Evolutionary conservation across 1,140 invertebrate genomes (phyloP).

Genomic region (Kradibia gibbosae): DNA sequence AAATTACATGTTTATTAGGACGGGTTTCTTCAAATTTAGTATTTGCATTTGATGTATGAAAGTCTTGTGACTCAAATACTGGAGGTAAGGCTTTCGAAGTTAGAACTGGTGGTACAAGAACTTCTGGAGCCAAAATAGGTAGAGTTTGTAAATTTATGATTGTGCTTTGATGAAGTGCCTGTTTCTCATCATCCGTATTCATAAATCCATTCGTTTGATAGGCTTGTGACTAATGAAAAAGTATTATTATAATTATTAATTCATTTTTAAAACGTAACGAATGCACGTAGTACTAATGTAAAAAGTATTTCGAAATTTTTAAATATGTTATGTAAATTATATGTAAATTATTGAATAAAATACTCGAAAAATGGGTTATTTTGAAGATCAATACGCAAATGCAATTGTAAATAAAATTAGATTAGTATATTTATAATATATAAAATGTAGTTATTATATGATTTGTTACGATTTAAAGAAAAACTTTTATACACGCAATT

Average conservation of each 20-base stretch:
- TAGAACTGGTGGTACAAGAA: slow-evolving; percentile 60
- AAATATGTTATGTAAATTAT: too few species aligned
- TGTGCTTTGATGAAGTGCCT: slow-evolving; percentile 55
- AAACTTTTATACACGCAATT: too few species aligned
- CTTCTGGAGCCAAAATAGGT: slow-evolving; percentile 57
- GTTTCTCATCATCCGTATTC: slow-evolving; percentile 59
- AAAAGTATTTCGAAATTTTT: too few species aligned
- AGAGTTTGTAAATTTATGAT: slow-evolving; percentile 55
- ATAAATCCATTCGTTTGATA: slow-evolving; percentile 59
- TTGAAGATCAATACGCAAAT: too few species aligned
- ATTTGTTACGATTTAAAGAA: too few species aligned
- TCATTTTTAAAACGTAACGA: too few species aligned
- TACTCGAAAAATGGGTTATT: too few species aligned
- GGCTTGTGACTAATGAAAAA: slow-evolving; percentile 59
- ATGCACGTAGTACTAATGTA: neutral
- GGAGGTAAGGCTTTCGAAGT: slow-evolving; percentile 63
- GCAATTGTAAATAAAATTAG: too few species aligned
- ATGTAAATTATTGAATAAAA: too few species aligned
- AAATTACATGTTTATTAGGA: slow-evolving; percentile 17
- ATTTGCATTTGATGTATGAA: slow-evolving; percentile 53
- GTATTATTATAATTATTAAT: neutral
- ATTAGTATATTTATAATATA: too few species aligned
- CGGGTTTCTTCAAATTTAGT: slow-evolving; percentile 26
- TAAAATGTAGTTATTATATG: too few species aligned
- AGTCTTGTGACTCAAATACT: slow-evolving; percentile 62